Evolutionary conservation across 2,797 vertebrate genomes (phyloP), one percentile per base, ranked within the genome.

Genomic region (Notoglanidium macrostoma): DNA sequence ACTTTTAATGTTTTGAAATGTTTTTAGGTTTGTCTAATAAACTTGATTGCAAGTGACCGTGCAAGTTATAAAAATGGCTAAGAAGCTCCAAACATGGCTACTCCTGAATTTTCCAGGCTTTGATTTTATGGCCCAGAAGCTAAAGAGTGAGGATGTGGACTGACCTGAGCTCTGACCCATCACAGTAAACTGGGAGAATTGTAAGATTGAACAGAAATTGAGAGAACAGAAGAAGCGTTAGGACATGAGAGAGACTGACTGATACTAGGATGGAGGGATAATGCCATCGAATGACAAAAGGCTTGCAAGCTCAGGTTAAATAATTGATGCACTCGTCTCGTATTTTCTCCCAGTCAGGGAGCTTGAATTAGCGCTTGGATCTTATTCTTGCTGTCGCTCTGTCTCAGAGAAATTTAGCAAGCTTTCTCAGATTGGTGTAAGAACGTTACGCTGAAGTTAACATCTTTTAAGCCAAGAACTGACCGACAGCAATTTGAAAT

Each of bases 311-410:
- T 49, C 86, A 44, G 81, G 23, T 78, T 87, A 57, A 87, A 84
- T 87, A 77, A 87, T 84, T 84, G 35, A 84, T 84, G 63, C 35
- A 5, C 55, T 51, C 5, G 54, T 68, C 86, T 84, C 44, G 7
- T 26, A 26, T 84, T 79, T 49, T 59, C 72, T 68, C 73, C 61
- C 40, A 14, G 54, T 68, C 49, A 26, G 44, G 55, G 23, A 49
- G 44, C 68, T 32, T 44, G 83, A 46, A 79, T 35, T 72, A n/a
- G 5, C 35, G 23, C 55, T 26, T 17, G 40, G 72, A 55, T 84
- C 65, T 12, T 35, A 55, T 61, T 85, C 65, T 10, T 46, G 3
- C 19, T 5, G 12, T 83, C 57, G 5, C 44, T 15, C 5, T 32
- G 9, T 87, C 5, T 15, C 44, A 5, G 26, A 80, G 74, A 63